Base-by-base conservation (phyloP, 2,113 vertebrate species). In the Gasterosteus aculeatus region DNA sequence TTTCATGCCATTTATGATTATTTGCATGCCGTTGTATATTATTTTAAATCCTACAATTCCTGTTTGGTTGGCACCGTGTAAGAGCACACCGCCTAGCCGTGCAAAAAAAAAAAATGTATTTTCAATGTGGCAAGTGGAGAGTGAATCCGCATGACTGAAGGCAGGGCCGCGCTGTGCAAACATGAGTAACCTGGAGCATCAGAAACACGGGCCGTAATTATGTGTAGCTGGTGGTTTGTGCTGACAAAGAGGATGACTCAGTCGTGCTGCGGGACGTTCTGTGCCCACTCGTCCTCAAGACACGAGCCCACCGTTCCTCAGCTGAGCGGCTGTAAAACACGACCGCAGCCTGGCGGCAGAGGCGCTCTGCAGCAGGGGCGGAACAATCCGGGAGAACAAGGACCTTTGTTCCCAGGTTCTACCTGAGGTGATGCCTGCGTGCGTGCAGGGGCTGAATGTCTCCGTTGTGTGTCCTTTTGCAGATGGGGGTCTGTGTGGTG, bases 401-500 rank as follows among this genome's bases (percentile, higher is more conserved):
- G 80, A 69, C 75, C 86, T 89, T 92, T 92, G 89, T 93, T 90
- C 69, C 67, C 67, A 26, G 26, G 66, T 73, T 82, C 4, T 67
- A 88, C 85, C 73, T 85, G 80, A 78, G 67, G 68, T 75, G n/a
- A 68, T 64, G 57, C 41, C 42, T 71, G 42, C 47, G 65, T 38
- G 35, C 33, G 22, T 7, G 9, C 71, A 51, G 72, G 67, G 73
- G 67, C 82, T 88, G 62, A 90, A 82, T 83, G 86, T 66, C 58
- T 64, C 85, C 83, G 67, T 86, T 91, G 79, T 74, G 63, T 86
- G 72, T 91, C 92, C 87, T 87, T 90, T 92, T 93, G 54, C 93
- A 99, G 98, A 98, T 99, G 97, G 97, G 97, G 82, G 93, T 98
- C 85, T 91, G 89, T 57, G 96, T 97, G 77, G 97, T 98, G 85